A percentile compares a stretch with the other conserved stretches of the same genome.
Evolutionary conservation across 1,140 invertebrate genomes (phyloP).

Genomic region (Cardiocondyla obscurior): DNA sequence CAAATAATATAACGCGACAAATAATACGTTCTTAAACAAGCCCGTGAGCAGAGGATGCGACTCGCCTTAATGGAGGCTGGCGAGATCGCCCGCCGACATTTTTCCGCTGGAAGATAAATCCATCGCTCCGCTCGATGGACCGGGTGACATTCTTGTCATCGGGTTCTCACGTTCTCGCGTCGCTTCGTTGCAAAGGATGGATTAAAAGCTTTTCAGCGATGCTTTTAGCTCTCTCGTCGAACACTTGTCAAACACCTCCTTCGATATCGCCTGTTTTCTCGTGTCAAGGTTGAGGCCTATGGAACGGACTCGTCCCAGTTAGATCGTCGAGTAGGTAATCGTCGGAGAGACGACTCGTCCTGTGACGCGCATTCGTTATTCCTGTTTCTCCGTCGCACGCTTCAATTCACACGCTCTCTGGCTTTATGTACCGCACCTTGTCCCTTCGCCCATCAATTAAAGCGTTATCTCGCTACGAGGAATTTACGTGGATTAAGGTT

Average conservation of each 20-base stretch:
- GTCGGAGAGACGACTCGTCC: background rate
- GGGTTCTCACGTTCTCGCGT: background rate
- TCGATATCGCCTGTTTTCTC: background rate
- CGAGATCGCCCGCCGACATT: background rate
- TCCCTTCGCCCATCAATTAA: background rate
- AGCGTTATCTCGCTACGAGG: no score
- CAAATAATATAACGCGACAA: background rate
- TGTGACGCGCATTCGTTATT: background rate
- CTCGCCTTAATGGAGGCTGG: background rate
- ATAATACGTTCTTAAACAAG: background rate
- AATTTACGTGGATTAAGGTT: background rate
- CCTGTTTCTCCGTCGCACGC: background rate
- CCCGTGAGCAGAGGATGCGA: background rate
- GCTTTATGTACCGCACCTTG: conserved; percentile 21
- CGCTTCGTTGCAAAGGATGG: background rate
- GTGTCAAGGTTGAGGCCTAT: conserved; percentile 24
- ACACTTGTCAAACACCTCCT: background rate
- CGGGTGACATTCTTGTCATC: background rate
- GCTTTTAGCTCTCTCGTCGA: conserved; percentile 8
- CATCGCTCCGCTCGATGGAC: background rate
- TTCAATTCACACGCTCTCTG: conserved; percentile 24
- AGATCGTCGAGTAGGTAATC: background rate
- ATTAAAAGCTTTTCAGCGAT: conserved; percentile 12
- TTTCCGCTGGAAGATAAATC: background rate
- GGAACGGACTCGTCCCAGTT: conserved; percentile 23